Evolutionary conservation across 2,113 vertebrate species (phyloP), one percentile per base, ranked within the genome.

Genomic region (Butorides virescens): DNA sequence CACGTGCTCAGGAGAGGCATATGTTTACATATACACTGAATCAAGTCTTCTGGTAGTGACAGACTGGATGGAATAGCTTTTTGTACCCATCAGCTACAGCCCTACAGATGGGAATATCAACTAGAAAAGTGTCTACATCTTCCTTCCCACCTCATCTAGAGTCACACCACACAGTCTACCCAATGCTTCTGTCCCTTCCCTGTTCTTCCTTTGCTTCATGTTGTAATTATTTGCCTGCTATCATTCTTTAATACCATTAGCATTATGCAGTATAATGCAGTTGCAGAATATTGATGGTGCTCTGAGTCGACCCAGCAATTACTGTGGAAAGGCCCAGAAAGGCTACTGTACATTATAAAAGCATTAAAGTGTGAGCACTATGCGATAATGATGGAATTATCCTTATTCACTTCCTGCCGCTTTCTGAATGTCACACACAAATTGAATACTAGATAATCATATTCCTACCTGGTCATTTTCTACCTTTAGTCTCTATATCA

Each of bases 351-450:
- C 59, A 83, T 98, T 97, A 93, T 91, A 97, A 98, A 96, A 95
- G 83, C 95, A 95, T 97, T 97, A 97, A 70, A 95, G 72, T 53
- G 71, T 86, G 92, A 97, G 86, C 58, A 79, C 70, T 94, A 44
- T 77, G 73, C 10, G 13, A 88, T 97, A 97, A 98, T 97, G 91
- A 94, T 88, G 55, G 76, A 95, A 97, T 97, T 97, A 97, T 67
- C 91, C 93, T 95, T 96, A 95, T 90, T 97, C 87, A 91, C 65
- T 97, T 96, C 95, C 91, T 95, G 87, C 79, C 1, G 27, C 89
- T 96, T 97, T 94, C 88, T 93, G 92, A 98, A 97, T 96, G 95
- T 92, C 95, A 94, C 50, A 93, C 86, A 87, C 39, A 95, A 92
- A 88, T 88, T 79, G 79, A 94, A 94, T 97, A 95, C 42, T 66